These are phyloP conservation scores for Sciaenops ocellatus DNA, from an alignment of 2,797 vertebrate species.

Conservation along the genomic window DNA sequence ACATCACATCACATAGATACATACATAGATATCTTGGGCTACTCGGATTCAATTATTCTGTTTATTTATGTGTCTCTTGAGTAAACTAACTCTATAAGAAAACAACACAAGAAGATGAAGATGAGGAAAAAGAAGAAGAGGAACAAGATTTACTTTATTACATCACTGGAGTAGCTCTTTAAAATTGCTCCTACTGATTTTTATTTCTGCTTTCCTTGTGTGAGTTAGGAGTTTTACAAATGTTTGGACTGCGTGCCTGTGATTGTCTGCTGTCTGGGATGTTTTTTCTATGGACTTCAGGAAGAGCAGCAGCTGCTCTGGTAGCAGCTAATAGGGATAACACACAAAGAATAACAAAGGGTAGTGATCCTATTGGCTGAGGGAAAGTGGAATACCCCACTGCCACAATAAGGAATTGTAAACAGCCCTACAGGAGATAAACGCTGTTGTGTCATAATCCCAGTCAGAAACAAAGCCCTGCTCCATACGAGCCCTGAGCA, in stretches of 20 bases:
- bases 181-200: background rate
- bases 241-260: background rate
- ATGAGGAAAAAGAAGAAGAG: no score
- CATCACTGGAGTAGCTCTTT: no score
- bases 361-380: conserved; percentile 28
- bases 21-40: no score
- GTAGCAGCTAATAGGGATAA: conserved; percentile 3
- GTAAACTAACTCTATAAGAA: no score
- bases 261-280: background rate
- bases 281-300: background rate
- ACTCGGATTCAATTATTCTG: no score
- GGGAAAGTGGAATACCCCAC: conserved; percentile 24
- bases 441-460: background rate
- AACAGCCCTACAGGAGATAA: conserved; percentile 17
- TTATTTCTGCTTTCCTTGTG: background rate
- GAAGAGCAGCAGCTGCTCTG: conserved; percentile 11
- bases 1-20: no score
- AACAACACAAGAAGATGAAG: no score
- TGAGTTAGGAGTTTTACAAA: background rate
- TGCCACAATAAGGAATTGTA: background rate
- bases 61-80: no score
- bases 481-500: background rate
- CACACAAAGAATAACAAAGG: conserved; percentile 13
- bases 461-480: conserved; percentile 20
- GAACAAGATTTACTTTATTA: no score